phyloP scores from a whole-genome alignment of 1,140 invertebrate species.

The Marisa cornuarietis region DNA sequence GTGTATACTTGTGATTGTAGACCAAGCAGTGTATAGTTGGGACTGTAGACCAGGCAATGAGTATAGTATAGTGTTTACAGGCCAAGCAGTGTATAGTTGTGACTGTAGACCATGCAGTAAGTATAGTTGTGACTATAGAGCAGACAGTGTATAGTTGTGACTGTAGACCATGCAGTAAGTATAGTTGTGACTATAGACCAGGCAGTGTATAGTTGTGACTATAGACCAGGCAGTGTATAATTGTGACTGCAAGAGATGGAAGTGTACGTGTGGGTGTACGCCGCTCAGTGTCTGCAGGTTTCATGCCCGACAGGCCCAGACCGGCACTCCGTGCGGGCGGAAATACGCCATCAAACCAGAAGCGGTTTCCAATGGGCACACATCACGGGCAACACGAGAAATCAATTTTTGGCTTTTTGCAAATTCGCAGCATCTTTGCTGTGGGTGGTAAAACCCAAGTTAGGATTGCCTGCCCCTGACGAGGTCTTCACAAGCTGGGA shows the following conservation, averaged over 20 bases:
- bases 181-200: no score
- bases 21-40: no score
- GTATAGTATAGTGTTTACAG: no score
- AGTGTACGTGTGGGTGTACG: background rate
- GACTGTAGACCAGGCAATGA: no score
- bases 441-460: background rate
- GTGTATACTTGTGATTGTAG: no score
- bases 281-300: constrained; percentile 14
- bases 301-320: constrained; percentile 17
- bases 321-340: constrained; percentile 19
- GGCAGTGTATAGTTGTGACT: no score
- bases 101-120: no score
- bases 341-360: constrained; percentile 23
- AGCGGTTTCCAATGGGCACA: constrained; percentile 18
- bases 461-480: background rate
- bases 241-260: background rate
- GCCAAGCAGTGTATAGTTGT: no score
- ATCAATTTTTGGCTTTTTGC: constrained; percentile 7
- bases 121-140: no score
- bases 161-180: no score
- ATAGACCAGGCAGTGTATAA: no score
- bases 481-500: background rate
- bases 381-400: constrained; percentile 9
- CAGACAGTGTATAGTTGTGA: no score
- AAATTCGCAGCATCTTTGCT: background rate